Evolutionary conservation across 2,888 invertebrate species (phyloP).

Genomic region (Cheilosia variabilis): DNA sequence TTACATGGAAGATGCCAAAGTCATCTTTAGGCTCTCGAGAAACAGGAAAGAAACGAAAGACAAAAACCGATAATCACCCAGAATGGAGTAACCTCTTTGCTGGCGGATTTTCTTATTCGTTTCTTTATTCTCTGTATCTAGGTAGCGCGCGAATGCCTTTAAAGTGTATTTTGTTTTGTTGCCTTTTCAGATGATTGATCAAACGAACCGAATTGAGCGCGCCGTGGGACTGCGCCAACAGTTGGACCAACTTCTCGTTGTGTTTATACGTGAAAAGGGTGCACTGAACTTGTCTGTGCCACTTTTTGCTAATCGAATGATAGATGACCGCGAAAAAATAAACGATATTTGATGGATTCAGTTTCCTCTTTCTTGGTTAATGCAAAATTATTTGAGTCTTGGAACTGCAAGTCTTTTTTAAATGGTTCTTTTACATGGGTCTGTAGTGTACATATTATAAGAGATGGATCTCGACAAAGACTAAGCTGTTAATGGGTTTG

Average conservation of each 20-base stretch:
- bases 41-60: constrained; percentile 9
- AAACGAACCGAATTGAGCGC: constrained; percentile 41
- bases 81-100: constrained; percentile 12
- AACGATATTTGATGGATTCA: constrained; percentile 56
- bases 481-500: background rate
- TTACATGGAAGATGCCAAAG: constrained; percentile 39
- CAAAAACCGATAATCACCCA: constrained; percentile 24
- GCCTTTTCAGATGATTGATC: constrained; percentile 34
- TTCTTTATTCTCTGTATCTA: constrained; percentile 11
- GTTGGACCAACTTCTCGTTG: background rate
- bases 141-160: constrained; percentile 27
- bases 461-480: background rate
- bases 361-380: constrained; percentile 8
- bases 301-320: constrained; percentile 57
- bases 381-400: background rate
- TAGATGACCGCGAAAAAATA: constrained; percentile 60
- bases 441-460: no score
- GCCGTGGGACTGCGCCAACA: constrained; percentile 24
- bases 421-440: background rate
- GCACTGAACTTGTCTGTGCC: constrained; percentile 61
- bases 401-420: constrained; percentile 31
- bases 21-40: constrained; percentile 1
- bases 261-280: constrained; percentile 42
- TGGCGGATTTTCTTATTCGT: constrained; percentile 8
- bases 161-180: constrained; percentile 17